Percentiles rank a stretch among this genome's conserved stretches.
These are phyloP conservation scores for Hetaerina titia DNA, from an alignment of 2,888 invertebrate species.

Conservation along the genomic window DNA sequence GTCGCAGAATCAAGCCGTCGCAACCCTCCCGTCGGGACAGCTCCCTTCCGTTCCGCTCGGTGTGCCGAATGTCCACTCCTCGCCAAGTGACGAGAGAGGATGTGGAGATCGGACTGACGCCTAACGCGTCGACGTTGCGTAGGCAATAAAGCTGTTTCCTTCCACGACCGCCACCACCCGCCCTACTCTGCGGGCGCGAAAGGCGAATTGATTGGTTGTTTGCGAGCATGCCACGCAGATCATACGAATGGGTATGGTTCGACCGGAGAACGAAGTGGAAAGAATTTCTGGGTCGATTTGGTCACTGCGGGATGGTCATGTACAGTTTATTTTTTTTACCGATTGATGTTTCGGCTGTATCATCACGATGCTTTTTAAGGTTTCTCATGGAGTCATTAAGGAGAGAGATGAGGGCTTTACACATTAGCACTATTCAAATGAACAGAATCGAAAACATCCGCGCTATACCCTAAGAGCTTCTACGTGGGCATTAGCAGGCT, in stretches of 20 bases:
- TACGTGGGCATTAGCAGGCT: too few species aligned
- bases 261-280: neutral
- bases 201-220: neutral
- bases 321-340: neutral
- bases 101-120: neutral
- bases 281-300: neutral
- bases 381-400: too few species aligned
- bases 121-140: neutral
- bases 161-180: neutral
- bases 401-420: too few species aligned
- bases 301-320: neutral
- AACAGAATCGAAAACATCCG: too few species aligned
- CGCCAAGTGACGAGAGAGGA: neutral
- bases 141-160: neutral
- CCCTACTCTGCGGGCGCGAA: neutral
- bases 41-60: too few species aligned
- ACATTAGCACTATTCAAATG: too few species aligned
- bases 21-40: too few species aligned
- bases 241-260: neutral
- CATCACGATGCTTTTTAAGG: too few species aligned
- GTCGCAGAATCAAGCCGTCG: too few species aligned
- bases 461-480: too few species aligned
- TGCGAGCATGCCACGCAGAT: neutral
- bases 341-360: too few species aligned
- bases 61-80: too few species aligned